These are phyloP conservation scores for Mongoloraphidia duomilia DNA, from an alignment of 2,888 invertebrate species.

Conservation along the genomic window DNA sequence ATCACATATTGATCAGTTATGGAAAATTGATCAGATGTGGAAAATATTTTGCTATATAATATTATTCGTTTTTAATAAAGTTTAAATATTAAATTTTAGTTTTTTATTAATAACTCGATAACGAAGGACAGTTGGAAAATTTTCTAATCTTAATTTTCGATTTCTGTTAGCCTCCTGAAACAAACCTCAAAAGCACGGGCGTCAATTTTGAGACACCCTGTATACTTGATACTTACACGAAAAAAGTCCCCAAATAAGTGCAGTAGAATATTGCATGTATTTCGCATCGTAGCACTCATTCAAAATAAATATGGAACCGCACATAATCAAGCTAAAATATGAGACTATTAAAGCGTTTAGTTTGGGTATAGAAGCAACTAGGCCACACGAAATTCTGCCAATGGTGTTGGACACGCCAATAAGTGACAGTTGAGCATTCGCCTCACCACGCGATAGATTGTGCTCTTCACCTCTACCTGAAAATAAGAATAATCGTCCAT, in stretches of 20 bases:
- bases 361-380: constrained; percentile 38
- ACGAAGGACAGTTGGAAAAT: too few species aligned
- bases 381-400: constrained; percentile 51
- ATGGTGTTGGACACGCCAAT: constrained; percentile 63
- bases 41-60: too few species aligned
- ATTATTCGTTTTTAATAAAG: too few species aligned
- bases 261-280: constrained; percentile 40
- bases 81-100: too few species aligned
- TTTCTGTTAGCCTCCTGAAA: too few species aligned
- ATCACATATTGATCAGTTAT: too few species aligned
- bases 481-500: too few species aligned
- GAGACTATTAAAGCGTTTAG: constrained; percentile 50
- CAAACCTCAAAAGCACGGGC: too few species aligned
- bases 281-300: constrained; percentile 34
- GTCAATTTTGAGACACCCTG: too few species aligned
- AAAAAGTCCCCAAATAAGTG: constrained; percentile 47
- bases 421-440: constrained; percentile 45
- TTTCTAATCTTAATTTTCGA: too few species aligned
- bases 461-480: constrained; percentile 33
- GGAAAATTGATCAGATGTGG: too few species aligned
- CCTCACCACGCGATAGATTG: constrained; percentile 29
- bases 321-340: constrained; percentile 46
- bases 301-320: constrained; percentile 44
- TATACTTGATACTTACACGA: constrained; percentile 34
- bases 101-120: too few species aligned